Base-by-base conservation (phyloP, 2,888 invertebrate species). In the Drosophila siamana region DNA sequence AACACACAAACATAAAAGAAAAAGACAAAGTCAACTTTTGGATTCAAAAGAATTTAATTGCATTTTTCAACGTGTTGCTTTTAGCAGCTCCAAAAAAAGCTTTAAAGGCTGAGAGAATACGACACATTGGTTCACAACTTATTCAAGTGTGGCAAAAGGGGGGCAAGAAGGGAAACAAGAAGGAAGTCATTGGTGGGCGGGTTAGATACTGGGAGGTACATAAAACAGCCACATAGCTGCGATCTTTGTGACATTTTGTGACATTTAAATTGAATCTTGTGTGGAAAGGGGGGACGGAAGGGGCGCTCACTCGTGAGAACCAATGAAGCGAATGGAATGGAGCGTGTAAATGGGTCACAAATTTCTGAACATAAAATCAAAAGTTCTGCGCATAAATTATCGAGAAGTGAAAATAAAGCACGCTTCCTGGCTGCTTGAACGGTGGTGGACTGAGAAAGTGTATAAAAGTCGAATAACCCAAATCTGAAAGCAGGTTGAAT, bases 201-300 rank as follows among this genome's bases (percentile, higher is more conserved):
- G 19, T 30, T 44, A 55, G 41, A 41, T 9, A 19, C 9, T 7
- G 38, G 43, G 54, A n/a, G 7, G 44, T 7, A 44, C 59, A 57
- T 56, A 41, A 56, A 55, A 30, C 62, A 56, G 74, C 51, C 78
- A 52, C 57, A 54, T 50, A 60, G 60, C 46, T 54, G 52, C 57
- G 57, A 74, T 64, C 69, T 48, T 9, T 78, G 79, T 75, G 75
- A 75, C 75, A 75, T 75, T 75, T 74, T 78, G 43, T 75, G 75
- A 79, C 75, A 75, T 78, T 75, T 75, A 75, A 78, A 75, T 57
- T 60, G 73, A 43, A 50, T 43, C 36, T 75, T 33, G 13, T 11
- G 40, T 19, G 19, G 19, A 30, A 11, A 3, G 19, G 19, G 19
- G 19, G 19, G 19, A 19, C 2, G 19, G 19, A 19, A 19, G 19